Base-by-base conservation (phyloP, 1,140 invertebrate species). In the Atta cephalotes region DNA sequence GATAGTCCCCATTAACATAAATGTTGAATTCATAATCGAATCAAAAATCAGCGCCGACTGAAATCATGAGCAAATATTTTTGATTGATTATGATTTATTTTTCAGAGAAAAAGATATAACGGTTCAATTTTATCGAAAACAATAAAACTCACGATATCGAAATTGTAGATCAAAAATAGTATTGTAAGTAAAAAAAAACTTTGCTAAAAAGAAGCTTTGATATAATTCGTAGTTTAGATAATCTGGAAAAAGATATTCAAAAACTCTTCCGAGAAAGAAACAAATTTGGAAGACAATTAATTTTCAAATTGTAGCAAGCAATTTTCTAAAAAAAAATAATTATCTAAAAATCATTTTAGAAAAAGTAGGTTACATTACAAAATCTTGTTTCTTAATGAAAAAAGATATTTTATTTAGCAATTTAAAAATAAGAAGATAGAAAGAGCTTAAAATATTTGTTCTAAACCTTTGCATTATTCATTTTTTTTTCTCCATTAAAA, bases 1-100 rank as follows among this genome's bases (percentile, higher is more conserved):
- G 80, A 51, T 62, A 76, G 77, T 28, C 51, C 51, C 45, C 39
- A 89, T 89, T 79, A 87, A 71, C 84, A 66, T 74, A 78, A 89
- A 89, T 45, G 77, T 35, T 45, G 53, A 74, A 87, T 81, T 89
- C 56, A 78, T 45, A 28, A 35, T 49, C 21, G 58, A 87, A 81
- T 82, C 49, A 60, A 81, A 58, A 78, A 68, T 31, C 53, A 58
- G 66, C 39, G 58, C 56, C 31, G 58, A 88, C 21, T 58, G 51
- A 63, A 56, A 71, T n/a, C 31, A 2, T 18, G 28, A 65, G 16
- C 31, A n/a, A 65, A 39, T 35, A 35, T 18, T 76, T 60, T 63
- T 16, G 58, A 88, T 89, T 76, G 79, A 70, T 88, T 5, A 35
- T 25, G 51, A 45, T 28, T 49, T 14, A 9, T 5, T 70, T 35